Percentiles rank a stretch among this genome's conserved stretches.
Evolutionary conservation across 2,888 invertebrate species (phyloP).

Genomic region (Rhamphomyia laevipes): DNA sequence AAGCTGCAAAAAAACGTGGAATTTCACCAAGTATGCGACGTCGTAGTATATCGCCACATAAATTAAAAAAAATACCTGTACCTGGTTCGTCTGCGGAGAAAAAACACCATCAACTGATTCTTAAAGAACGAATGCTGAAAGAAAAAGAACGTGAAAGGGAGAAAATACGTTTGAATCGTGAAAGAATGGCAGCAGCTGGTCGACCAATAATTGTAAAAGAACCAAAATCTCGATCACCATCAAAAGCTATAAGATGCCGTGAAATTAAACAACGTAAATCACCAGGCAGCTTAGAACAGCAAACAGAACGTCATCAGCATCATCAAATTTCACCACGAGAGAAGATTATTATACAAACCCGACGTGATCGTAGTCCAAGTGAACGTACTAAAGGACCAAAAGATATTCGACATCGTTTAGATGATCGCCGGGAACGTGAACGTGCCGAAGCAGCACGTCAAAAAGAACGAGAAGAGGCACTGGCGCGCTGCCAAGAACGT

Average conservation of each 20-base stretch:
- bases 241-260: slow-evolving; percentile 40
- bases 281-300: slow-evolving; percentile 2
- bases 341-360: slow-evolving; percentile 34
- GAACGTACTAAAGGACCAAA: slow-evolving; percentile 25
- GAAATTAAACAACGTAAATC: slow-evolving; percentile 37
- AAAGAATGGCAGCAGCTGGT: slow-evolving; percentile 38
- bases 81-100: slow-evolving; percentile 20
- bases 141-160: slow-evolving; percentile 38
- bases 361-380: slow-evolving; percentile 31
- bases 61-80: too few relatives aligned
- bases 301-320: slow-evolving; percentile 12
- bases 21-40: slow-evolving; percentile 16
- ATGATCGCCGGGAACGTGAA: slow-evolving; percentile 45
- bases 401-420: slow-evolving; percentile 30
- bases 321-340: slow-evolving; percentile 34
- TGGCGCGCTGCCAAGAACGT: slow-evolving; percentile 53
- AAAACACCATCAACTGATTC: slow-evolving; percentile 28
- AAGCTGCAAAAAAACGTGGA: slow-evolving; percentile 29
- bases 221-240: slow-evolving; percentile 42
- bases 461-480: slow-evolving; percentile 51
- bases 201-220: slow-evolving; percentile 38
- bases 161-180: slow-evolving; percentile 29
- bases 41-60: slow-evolving; percentile 4
- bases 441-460: slow-evolving; percentile 45
- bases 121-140: slow-evolving; percentile 28